Conservation (phyloP, 1,140 invertebrate species). For the Eumaeus atala region DNA sequence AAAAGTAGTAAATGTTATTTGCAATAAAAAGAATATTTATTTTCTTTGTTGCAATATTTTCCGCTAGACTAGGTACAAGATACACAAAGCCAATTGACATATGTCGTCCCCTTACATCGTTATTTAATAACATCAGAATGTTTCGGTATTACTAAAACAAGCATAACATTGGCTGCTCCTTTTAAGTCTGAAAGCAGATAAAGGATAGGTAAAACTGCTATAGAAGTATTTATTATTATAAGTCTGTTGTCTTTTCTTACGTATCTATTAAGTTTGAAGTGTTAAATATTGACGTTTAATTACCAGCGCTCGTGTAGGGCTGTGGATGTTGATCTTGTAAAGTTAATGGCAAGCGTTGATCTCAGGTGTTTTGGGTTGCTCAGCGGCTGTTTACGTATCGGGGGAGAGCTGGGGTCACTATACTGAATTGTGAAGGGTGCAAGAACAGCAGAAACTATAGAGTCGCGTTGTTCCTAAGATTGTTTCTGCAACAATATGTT, state of each 20-base stretch:
- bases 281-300: constrained; percentile 51
- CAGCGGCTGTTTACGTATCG: constrained; percentile 45
- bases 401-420: constrained; percentile 49
- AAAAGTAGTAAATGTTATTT: too few species aligned
- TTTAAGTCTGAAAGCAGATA: too few species aligned
- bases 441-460: constrained; percentile 27
- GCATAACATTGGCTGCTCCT: too few species aligned
- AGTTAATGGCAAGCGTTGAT: constrained; percentile 38
- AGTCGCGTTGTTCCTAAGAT: constrained; percentile 15
- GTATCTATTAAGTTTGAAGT: background rate
- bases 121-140: too few species aligned
- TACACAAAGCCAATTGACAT: too few species aligned
- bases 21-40: too few species aligned
- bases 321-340: constrained; percentile 35
- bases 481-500: background rate
- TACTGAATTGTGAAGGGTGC: constrained; percentile 48
- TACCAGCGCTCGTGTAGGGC: constrained; percentile 37
- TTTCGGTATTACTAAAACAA: too few species aligned
- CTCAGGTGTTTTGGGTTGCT: constrained; percentile 46
- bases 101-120: too few species aligned
- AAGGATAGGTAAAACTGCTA: too few species aligned
- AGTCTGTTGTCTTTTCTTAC: background rate
- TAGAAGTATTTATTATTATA: too few species aligned
- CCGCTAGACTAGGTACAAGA: too few species aligned
- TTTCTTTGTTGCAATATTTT: too few species aligned